Evolutionary conservation across 2,888 invertebrate species (phyloP), one percentile per base, ranked within the genome.

Genomic region (Caenorhabditis panamensis): DNA sequence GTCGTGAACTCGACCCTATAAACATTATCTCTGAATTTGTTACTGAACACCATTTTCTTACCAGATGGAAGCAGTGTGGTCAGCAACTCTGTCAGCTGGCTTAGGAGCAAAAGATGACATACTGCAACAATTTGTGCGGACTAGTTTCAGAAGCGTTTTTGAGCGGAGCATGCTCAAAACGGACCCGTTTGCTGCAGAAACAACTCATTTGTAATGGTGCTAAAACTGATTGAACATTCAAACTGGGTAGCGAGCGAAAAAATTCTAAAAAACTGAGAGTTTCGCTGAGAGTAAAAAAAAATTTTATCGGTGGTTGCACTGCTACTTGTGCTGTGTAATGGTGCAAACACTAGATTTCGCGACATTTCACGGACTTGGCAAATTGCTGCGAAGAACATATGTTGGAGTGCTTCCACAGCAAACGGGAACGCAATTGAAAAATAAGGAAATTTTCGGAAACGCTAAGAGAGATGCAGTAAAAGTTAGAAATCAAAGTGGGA

Each of bases 1-100:
- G 86, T 85, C 2, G 88, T 89, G 79, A 91, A 91, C 73, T 91
- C 90, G 1, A 90, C 88, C 91, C 91, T 90, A 56, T 51, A 90
- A 67, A 44, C 13, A 13, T 41, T 31, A 6, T 31, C 31, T 31
- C 9, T 28, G 49, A 18, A 53, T 56, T 20, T 26, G 22, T 6
- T 16, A 22, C 11, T 4, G 28, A n/a, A 11, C 13, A 20, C 18
- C 6, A n/a, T n/a, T n/a, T n/a, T n/a, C 76, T 75, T 13, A 86
- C 86, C 86, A 86, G 73, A 86, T 83, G 11, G 84, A 84, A 9
- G 83, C 73, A 24, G 69, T 76, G 6, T 82, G 79, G n/a, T 77
- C 44, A 2, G 78, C 61, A 22, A 82, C 71, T 22, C 84, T 62
- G 24, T 83, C 71, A 11, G 85, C 84, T 6, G 82, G 72, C 47